Percentiles rank a stretch among this genome's conserved stretches.
Conservation (phyloP, 2,113 vertebrate genomes). For the Siniperca knerii region DNA sequence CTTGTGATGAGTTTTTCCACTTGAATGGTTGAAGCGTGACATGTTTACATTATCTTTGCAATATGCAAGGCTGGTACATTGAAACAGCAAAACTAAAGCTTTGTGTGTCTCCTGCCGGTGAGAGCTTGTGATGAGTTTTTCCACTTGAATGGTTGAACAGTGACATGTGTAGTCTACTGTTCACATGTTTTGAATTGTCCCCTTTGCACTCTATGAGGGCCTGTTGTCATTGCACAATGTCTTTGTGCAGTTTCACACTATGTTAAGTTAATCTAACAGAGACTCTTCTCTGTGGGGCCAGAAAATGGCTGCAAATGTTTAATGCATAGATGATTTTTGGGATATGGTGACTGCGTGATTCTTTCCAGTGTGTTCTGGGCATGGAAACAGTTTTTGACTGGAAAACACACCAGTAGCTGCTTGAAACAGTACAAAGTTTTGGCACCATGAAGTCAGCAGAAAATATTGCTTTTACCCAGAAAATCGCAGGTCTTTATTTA, state of each 20-base stretch:
- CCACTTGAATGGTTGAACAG: neutral
- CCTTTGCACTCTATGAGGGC: neutral
- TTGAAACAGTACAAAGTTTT: neutral
- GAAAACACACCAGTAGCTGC: too few relatives aligned
- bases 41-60: neutral
- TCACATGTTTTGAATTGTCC: neutral
- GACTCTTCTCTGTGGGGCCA: too few relatives aligned
- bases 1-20: too few relatives aligned
- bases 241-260: too few relatives aligned
- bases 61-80: neutral
- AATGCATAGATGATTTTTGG: neutral
- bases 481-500: neutral
- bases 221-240: neutral
- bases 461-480: neutral
- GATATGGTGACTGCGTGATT: neutral
- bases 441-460: neutral
- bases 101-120: neutral
- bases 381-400: neutral
- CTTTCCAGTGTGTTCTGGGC: neutral
- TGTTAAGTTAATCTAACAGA: too few relatives aligned
- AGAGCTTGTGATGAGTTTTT: neutral
- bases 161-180: neutral
- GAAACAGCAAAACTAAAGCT: neutral
- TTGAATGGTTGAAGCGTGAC: too few relatives aligned
- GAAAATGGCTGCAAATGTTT: neutral